Conservation (phyloP, 2,113 vertebrate species). For the Coptodon bakossiorum region DNA sequence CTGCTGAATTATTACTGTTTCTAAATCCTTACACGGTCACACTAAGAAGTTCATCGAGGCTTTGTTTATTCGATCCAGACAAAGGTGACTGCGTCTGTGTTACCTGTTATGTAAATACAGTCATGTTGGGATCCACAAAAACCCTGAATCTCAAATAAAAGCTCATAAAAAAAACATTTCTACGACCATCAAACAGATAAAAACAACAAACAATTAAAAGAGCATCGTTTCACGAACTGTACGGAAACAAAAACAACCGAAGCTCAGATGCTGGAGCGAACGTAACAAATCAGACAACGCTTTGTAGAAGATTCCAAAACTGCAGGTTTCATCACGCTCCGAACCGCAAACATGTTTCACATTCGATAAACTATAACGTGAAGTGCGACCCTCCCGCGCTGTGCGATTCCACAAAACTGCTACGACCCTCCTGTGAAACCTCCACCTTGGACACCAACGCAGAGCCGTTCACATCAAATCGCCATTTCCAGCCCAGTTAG, state of each 20-base stretch:
- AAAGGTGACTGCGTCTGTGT: accelerated
- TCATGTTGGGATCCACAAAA: neutral
- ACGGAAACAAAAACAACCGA: accelerated
- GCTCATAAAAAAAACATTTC: neutral
- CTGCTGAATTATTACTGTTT: neutral
- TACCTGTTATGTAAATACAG: neutral
- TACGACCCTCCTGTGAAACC: neutral
- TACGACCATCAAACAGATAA: neutral
- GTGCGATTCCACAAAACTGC: accelerated
- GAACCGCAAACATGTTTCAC: neutral
- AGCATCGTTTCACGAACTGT: accelerated
- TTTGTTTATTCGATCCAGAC: neutral
- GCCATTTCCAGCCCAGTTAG: accelerated
- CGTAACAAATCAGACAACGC: accelerated
- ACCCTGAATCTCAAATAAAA: neutral
- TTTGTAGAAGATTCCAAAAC: no score
- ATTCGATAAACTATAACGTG: neutral
- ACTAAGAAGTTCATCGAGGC: neutral
- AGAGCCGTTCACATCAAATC: neutral
- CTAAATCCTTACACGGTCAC: neutral
- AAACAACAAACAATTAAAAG: neutral
- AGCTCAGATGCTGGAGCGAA: neutral
- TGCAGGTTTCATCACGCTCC: neutral
- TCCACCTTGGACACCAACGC: accelerated
- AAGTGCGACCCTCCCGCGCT: neutral